These are phyloP conservation scores for Caenorhabditis imperialis DNA, from an alignment of 2,888 invertebrate species.

Conservation along the genomic window DNA sequence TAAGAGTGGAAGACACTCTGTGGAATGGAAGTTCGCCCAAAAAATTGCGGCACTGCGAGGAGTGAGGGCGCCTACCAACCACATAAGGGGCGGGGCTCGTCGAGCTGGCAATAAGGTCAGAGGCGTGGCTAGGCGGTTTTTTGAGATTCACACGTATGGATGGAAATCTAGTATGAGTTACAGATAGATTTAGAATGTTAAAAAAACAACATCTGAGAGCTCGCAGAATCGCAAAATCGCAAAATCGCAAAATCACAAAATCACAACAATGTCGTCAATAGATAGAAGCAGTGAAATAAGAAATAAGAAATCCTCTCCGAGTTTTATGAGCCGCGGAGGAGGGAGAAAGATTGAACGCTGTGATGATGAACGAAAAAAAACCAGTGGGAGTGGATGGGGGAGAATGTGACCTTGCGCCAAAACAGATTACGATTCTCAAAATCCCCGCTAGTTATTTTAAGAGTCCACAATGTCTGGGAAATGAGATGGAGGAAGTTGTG, in stretches of 20 bases:
- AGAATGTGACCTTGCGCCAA: slow-evolving; percentile 3
- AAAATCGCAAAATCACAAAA: slow-evolving; percentile 11
- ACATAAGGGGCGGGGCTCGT: too few relatives aligned
- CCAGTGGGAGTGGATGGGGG: not conserved
- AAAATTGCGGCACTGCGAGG: not conserved
- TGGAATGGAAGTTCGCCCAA: not conserved
- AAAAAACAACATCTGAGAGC: not conserved
- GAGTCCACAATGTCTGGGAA: too few relatives aligned
- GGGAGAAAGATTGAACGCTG: not conserved
- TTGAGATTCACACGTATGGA: too few relatives aligned
- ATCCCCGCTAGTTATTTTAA: too few relatives aligned
- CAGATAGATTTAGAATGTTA: slow-evolving; percentile 12
- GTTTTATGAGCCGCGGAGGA: slow-evolving; percentile 44
- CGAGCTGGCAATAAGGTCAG: slow-evolving; percentile 9
- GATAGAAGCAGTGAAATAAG: too few relatives aligned
- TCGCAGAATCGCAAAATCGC: slow-evolving; percentile 2
- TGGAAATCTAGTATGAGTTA: too few relatives aligned
- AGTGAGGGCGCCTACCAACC: too few relatives aligned
- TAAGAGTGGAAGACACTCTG: not conserved
- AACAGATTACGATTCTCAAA: slow-evolving; percentile 34
- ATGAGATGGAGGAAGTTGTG: too few relatives aligned
- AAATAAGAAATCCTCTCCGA: too few relatives aligned
- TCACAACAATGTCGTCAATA: slow-evolving; percentile 52
- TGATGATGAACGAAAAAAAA: slow-evolving; percentile 9
- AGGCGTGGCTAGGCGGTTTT: not conserved